phyloP scores from a whole-genome alignment of 2,113 vertebrate species.

The Hylia prasina region DNA sequence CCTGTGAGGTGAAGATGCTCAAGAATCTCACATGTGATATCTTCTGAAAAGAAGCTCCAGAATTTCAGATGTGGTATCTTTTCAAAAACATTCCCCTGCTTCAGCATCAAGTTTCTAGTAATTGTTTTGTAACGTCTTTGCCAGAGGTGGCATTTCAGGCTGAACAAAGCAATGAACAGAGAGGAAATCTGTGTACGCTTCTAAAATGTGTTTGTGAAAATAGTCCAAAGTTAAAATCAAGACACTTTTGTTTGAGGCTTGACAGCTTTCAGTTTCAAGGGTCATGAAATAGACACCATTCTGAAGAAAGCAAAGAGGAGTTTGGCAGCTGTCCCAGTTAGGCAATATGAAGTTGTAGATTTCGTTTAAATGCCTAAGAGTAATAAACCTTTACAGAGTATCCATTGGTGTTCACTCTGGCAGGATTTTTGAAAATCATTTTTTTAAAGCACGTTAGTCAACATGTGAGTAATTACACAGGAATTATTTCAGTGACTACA shows the following conservation, averaged over 20 bases:
- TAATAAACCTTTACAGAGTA: neutral
- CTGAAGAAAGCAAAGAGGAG: neutral
- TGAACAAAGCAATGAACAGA: neutral
- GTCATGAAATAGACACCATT: neutral
- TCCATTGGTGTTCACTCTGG: neutral
- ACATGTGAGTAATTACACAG: neutral
- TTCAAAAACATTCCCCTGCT: neutral
- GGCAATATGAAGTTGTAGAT: neutral
- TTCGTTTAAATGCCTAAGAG: neutral
- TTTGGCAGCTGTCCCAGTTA: constrained; percentile 11
- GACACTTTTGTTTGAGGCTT: neutral
- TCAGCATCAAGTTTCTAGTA: neutral
- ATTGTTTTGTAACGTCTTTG: neutral
- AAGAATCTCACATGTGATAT: neutral
- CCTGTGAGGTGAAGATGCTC: neutral
- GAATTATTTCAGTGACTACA: neutral
- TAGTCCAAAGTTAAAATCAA: neutral
- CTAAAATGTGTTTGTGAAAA: neutral
- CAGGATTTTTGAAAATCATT: neutral
- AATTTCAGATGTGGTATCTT: neutral
- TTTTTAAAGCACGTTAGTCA: neutral
- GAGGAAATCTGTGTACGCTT: neutral
- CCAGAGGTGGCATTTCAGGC: neutral
- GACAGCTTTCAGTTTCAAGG: neutral
- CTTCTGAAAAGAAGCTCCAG: neutral